A percentile compares a stretch with the other conserved stretches of the same genome.
phyloP scores from a whole-genome alignment of 2,888 invertebrate genomes.

The Meliscaeva auricollis region DNA sequence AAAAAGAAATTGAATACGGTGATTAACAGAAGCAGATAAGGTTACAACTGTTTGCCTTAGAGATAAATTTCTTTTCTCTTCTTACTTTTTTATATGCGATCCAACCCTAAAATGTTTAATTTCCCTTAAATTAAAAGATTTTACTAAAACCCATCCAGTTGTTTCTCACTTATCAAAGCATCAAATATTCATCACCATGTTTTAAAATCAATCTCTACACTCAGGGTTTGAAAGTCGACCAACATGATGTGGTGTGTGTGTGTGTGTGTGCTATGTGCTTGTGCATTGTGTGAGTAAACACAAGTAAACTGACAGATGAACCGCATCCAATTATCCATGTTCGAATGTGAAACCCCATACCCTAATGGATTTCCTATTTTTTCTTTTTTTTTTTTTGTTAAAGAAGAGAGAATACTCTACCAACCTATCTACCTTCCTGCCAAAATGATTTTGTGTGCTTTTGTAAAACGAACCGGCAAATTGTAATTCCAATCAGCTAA shows the following conservation, averaged over 20 bases:
- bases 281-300: conserved; percentile 3
- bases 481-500: conserved; percentile 73
- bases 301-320: conserved; percentile 28
- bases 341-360: conserved; percentile 17
- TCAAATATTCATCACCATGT: conserved; percentile 18
- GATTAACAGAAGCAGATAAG: no score
- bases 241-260: no score
- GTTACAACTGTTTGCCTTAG: no score
- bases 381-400: neutral
- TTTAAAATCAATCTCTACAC: conserved; percentile 9
- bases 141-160: conserved; percentile 10
- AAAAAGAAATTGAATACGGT: no score
- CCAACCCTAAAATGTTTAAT: neutral
- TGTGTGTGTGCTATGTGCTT: neutral
- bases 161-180: conserved; percentile 14
- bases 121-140: neutral
- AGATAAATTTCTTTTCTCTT: no score
- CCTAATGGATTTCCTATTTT: conserved; percentile 23
- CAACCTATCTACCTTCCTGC: conserved; percentile 10
- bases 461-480: conserved; percentile 64
- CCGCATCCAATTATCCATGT: conserved; percentile 43
- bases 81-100: neutral
- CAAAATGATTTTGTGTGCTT: conserved; percentile 47
- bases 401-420: neutral
- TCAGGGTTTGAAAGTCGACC: neutral